Percentiles rank a stretch among this genome's conserved stretches.
Evolutionary conservation across 2,888 invertebrate species (phyloP).

Genomic region (Halictus ligatus): DNA sequence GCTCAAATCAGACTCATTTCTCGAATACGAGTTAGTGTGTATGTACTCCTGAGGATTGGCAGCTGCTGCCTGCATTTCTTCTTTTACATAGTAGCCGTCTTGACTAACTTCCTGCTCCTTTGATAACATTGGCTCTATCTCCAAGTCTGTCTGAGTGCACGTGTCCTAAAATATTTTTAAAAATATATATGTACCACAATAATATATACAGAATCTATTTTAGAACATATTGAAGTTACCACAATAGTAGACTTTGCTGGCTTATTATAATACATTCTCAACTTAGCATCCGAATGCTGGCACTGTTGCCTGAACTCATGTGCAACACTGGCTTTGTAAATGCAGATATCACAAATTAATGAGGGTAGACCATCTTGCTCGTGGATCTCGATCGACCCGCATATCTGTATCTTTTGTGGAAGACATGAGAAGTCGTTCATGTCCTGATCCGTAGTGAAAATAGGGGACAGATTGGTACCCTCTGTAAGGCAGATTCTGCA

Average conservation of each 20-base stretch:
- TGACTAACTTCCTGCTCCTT: constrained; percentile 69
- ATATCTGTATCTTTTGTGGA: constrained; percentile 80
- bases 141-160: constrained; percentile 79
- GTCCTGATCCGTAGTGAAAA: constrained; percentile 78
- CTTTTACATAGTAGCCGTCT: constrained; percentile 79
- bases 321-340: constrained; percentile 82
- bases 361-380: constrained; percentile 82
- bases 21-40: constrained; percentile 71
- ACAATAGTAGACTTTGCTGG: constrained; percentile 74
- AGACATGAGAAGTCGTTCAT: constrained; percentile 74
- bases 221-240: constrained; percentile 65
- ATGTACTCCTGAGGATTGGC: constrained; percentile 64
- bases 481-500: constrained; percentile 82
- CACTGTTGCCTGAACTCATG: constrained; percentile 82
- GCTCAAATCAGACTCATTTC: constrained; percentile 57
- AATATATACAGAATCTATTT: neutral
- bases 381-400: constrained; percentile 81
- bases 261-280: constrained; percentile 81
- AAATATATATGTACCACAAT: constrained; percentile 2
- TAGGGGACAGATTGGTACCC: constrained; percentile 78
- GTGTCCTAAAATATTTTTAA: constrained; percentile 75
- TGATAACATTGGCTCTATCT: constrained; percentile 73
- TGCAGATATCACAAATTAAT: constrained; percentile 80
- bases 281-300: constrained; percentile 81
- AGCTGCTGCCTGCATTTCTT: constrained; percentile 74